Base-by-base conservation (phyloP, 1,140 invertebrate species). In the Drosophila auraria region DNA sequence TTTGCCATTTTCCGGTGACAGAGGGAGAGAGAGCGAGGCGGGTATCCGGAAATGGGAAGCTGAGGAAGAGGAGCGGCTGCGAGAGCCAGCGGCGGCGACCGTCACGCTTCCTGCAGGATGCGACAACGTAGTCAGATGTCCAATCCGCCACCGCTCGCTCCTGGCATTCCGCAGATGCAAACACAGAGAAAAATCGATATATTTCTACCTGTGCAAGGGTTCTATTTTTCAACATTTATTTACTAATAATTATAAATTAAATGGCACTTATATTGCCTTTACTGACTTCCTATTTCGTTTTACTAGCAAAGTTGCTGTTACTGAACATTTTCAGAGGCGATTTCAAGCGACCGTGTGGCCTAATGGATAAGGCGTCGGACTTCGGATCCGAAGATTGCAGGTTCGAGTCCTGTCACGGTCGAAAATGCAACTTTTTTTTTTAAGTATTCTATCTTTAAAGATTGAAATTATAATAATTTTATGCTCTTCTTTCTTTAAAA, bases 51-150 rank as follows among this genome's bases (percentile, higher is more conserved):
- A 54, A 49, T 69, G 63, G 40, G 36, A 60, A 70, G 57, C 61
- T 76, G 59, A 61, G 38, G 69, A 75, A 47, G 33, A 63, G 33
- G 42, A 30, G 58, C 27, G 44, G 70, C 47, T 30, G 25, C 60
- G 27, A 51, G 56, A 63, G 74, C 82, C 78, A 61, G 70, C 73
- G 82, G 74, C 82, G 33, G 33, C 53, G 33, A 69, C 66, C 70
- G 66, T 69, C 58, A 87, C 77, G 77, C 83, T 89, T 87, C 84
- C 83, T 89, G 84, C 86, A 87, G 84, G 84, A 87, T 87, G 84
- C 79, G 51, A 84, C 60, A 83, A 71, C 84, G 81, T 78, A 79
- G 77, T 77, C 75, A 64, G 74, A 45, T 79, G 77, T 77, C 77
- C 57, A 80, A 63, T 49, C 60, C 50, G 40, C 42, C 20, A 17